Conservation (phyloP, 2,797 vertebrate genomes). For the Chelonia mydas region DNA sequence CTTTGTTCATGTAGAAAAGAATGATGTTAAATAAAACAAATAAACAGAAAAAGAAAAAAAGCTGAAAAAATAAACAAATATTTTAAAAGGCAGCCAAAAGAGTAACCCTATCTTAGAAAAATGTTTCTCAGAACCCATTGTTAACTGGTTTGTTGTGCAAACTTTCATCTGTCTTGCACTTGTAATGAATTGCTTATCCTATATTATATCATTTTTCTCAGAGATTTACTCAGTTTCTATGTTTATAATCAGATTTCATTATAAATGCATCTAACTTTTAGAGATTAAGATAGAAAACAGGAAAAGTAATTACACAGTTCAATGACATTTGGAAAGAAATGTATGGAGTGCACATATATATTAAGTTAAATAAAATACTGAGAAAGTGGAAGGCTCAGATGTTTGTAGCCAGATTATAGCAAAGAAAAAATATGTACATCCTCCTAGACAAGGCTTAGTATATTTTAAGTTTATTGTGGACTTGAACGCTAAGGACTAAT, state of each 20-base stretch:
- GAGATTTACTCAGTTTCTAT: background rate
- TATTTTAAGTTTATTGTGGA: background rate
- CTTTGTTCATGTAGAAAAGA: slow-evolving; percentile 13
- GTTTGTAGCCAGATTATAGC: background rate
- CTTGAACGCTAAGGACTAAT: slow-evolving; percentile 13
- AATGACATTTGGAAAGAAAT: background rate
- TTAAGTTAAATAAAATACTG: background rate
- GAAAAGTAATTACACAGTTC: background rate
- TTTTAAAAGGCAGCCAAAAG: background rate
- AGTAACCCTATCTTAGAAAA: background rate
- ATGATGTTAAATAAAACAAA: background rate
- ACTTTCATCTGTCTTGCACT: background rate
- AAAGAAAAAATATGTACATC: background rate
- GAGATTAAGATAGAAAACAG: background rate
- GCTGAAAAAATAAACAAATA: background rate
- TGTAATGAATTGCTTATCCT: background rate
- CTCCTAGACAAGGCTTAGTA: background rate
- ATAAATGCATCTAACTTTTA: background rate
- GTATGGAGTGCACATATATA: background rate
- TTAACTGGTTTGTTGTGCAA: background rate
- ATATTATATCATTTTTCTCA: background rate
- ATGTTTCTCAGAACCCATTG: background rate
- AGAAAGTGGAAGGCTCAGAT: background rate
- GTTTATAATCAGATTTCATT: background rate
- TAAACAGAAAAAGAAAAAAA: background rate